Conservation (phyloP, 2,888 invertebrate genomes). For the Drosophila monieri region DNA sequence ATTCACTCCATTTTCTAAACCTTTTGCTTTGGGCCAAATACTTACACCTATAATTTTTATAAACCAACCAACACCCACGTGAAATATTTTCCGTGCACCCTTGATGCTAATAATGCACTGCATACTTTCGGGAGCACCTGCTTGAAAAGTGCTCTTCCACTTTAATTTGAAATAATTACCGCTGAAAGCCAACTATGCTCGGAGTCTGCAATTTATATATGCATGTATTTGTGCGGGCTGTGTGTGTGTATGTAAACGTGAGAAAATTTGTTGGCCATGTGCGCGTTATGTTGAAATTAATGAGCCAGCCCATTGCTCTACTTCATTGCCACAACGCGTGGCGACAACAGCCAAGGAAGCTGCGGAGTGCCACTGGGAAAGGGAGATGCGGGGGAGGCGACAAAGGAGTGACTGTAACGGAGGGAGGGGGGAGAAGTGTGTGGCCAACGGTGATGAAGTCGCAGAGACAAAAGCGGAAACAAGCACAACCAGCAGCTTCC, state of each 20-base stretch:
- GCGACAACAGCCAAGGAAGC: slow-evolving; percentile 9
- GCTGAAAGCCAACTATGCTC: slow-evolving; percentile 43
- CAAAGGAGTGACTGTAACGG: neutral
- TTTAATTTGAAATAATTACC: slow-evolving; percentile 66
- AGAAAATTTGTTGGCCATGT: slow-evolving; percentile 40
- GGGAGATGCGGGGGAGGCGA: slow-evolving; percentile 3
- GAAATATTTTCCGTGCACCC: neutral
- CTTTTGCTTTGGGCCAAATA: neutral
- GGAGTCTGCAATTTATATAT: slow-evolving; percentile 21
- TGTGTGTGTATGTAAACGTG: slow-evolving; percentile 19
- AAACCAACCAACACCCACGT: neutral
- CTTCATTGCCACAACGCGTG: slow-evolving; percentile 41
- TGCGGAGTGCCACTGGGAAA: slow-evolving; percentile 1
- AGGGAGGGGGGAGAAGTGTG: neutral
- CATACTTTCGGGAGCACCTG: slow-evolving; percentile 43
- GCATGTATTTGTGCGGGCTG: neutral
- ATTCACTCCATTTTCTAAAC: neutral
- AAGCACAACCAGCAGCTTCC: slow-evolving; percentile 54
- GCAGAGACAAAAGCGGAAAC: slow-evolving; percentile 53
- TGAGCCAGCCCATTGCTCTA: slow-evolving; percentile 59
- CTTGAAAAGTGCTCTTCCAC: slow-evolving; percentile 47
- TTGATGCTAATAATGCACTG: slow-evolving; percentile 46
- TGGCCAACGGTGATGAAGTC: slow-evolving; percentile 26
- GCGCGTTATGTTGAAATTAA: slow-evolving; percentile 59
- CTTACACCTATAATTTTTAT: no score